Conservation (phyloP, 2,113 vertebrate species). For the Amphiprion ocellaris region DNA sequence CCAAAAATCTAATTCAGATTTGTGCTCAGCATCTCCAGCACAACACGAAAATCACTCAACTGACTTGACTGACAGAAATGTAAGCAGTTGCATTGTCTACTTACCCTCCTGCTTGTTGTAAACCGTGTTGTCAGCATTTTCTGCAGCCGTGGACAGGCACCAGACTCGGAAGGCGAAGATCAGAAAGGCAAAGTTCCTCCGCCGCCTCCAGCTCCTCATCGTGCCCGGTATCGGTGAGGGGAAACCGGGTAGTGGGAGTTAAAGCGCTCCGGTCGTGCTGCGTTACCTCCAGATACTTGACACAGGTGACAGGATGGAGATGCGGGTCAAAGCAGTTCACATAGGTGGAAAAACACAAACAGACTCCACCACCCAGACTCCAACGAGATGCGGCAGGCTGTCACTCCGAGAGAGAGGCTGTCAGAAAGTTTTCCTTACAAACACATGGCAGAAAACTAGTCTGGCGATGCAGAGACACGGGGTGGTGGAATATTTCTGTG, state of each 20-base stretch:
- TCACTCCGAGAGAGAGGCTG: constrained; percentile 58
- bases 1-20: neutral
- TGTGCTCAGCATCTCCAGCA: constrained; percentile 6
- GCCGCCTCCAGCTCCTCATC: constrained; percentile 75
- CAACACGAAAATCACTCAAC: neutral
- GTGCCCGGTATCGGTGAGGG: constrained; percentile 46
- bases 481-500: neutral
- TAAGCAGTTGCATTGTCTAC: constrained; percentile 4
- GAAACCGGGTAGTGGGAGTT: constrained; percentile 17
- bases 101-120: constrained; percentile 52
- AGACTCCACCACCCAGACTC: constrained; percentile 39
- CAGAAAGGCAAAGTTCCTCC: constrained; percentile 72
- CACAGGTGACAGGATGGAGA: constrained; percentile 36
- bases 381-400: constrained; percentile 50
- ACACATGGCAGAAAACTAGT: neutral
- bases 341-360: neutral
- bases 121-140: constrained; percentile 32
- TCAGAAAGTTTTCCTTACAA: constrained; percentile 74
- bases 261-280: constrained; percentile 31
- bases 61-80: neutral
- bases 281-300: constrained; percentile 36
- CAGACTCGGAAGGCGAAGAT: constrained; percentile 61
- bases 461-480: constrained; percentile 6
- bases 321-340: constrained; percentile 22
- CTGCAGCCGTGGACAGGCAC: constrained; percentile 49